Conservation (phyloP, 2,113 vertebrate genomes). For the Corapipo altera region DNA sequence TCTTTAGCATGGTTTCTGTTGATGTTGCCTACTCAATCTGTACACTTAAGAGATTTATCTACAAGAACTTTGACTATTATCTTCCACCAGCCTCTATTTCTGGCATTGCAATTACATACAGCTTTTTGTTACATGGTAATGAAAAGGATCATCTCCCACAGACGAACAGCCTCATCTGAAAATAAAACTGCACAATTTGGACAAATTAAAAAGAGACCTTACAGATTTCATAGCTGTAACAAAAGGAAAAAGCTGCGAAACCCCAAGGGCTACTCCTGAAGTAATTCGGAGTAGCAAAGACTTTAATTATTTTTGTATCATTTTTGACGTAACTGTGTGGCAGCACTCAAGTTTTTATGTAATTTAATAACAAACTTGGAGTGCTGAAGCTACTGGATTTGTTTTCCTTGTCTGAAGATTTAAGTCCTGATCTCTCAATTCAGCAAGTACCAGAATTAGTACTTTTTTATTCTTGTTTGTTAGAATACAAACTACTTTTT, state of each 20-base stretch:
- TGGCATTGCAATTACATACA: not conserved
- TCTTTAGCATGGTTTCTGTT: not conserved
- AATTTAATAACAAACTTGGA: not conserved
- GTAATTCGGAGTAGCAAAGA: not conserved
- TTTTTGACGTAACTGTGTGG: not conserved
- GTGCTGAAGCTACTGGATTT: not conserved
- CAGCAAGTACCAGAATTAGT: not conserved
- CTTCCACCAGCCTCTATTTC: constrained; percentile 16
- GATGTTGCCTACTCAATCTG: not conserved
- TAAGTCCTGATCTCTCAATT: not conserved
- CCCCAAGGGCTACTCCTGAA: not conserved
- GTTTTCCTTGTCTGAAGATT: not conserved
- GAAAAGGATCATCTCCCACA: not conserved
- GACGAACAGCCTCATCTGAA: not conserved
- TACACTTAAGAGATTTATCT: not conserved
- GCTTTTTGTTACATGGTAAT: not conserved
- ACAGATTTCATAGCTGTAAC: not conserved
- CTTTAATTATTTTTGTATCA: not conserved
- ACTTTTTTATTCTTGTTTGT: not conserved
- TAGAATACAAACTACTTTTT: not conserved
- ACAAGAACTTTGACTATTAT: not conserved
- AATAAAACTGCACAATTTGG: not conserved
- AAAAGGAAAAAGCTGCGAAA: not conserved
- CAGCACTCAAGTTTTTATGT: not conserved
- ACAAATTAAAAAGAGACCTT: not conserved